Base-by-base conservation (phyloP, 2,888 invertebrate species). In the Hemicrepidius hirtus region DNA sequence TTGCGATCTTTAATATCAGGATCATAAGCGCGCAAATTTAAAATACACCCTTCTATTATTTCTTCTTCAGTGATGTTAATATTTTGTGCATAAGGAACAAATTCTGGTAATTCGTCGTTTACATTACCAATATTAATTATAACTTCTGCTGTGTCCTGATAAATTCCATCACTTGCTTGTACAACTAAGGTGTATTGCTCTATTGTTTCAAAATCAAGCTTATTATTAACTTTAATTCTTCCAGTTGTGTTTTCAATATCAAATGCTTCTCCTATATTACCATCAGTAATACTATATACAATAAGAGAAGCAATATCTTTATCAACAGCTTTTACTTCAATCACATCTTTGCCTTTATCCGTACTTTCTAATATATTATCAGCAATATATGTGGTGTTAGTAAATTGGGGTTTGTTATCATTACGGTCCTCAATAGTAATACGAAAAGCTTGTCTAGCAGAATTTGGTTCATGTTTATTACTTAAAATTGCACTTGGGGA, bases 391-490 rank as follows among this genome's bases (percentile, higher is more conserved):
- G 91, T 88, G 0, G 89, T 86, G 82, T 94, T 90, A n/a, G 92
- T 92, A 84, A 99, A 99, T 80, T 91, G 91, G 0, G 99, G 99
- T 18, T 93, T 91, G 85, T 99, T 98, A 86, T 99, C 99, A 85
- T 99, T 99, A 84, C 95, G 95, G 87, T 99, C 99, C 20, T 95
- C 96, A 49, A 99, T 97, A 82, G 93, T 94, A 80, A 98, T 96
- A 78, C 94, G 91, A 83, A 97, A 96, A 64, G 93, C 93, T 86
- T 96, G 95, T 79, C 93, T 91, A 1, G 91, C 91, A 55, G 88
- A 90, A 85, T 97, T 97, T 64, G 92, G 95, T 81, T 93, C 88
- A 0, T 90, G 90, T 35, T 88, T 90, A 50, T 87, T 87, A 62
- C 87, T 90, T 41, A 94, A 85, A 28, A 85, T 75, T 32, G 94